These are phyloP conservation scores for Melanotaenia boesemani DNA, from an alignment of 2,797 vertebrate species.

Conservation along the genomic window DNA sequence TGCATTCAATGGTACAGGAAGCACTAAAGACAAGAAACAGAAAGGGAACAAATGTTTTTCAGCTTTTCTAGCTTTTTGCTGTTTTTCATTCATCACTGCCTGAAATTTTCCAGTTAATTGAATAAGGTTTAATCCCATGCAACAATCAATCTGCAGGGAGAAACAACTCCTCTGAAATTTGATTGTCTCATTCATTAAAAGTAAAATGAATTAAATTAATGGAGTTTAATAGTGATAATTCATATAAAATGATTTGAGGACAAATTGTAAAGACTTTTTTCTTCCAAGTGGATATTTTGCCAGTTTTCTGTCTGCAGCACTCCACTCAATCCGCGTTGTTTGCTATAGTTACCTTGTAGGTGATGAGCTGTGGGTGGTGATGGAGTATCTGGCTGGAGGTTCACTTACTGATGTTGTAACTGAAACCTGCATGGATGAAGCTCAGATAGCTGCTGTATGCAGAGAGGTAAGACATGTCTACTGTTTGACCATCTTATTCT, in stretches of 20 bases:
- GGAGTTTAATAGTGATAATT: neutral
- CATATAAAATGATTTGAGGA: neutral
- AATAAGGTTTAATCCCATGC: neutral
- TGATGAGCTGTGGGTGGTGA: conserved; percentile 97
- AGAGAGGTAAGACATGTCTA: conserved; percentile 87
- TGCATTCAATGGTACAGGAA: neutral
- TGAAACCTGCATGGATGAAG: conserved; percentile 98
- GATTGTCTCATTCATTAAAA: neutral
- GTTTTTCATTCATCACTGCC: neutral
- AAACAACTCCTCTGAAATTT: neutral
- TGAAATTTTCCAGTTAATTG: neutral
- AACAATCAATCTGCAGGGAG: neutral
- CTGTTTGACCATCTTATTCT: neutral
- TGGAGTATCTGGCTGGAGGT: conserved; percentile 97
- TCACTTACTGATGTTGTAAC: conserved; percentile 96
- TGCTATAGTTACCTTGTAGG: conserved; percentile 92
- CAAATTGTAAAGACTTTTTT: no score
- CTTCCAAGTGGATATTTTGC: neutral
- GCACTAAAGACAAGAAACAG: neutral
- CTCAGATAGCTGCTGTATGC: conserved; percentile 95
- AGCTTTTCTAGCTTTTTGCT: neutral
- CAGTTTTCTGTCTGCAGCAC: neutral
- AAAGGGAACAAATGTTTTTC: neutral
- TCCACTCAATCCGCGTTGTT: neutral
- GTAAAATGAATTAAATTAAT: neutral